These are phyloP conservation scores for Dallia pectoralis DNA, from an alignment of 2,797 vertebrate species.

Conservation along the genomic window DNA sequence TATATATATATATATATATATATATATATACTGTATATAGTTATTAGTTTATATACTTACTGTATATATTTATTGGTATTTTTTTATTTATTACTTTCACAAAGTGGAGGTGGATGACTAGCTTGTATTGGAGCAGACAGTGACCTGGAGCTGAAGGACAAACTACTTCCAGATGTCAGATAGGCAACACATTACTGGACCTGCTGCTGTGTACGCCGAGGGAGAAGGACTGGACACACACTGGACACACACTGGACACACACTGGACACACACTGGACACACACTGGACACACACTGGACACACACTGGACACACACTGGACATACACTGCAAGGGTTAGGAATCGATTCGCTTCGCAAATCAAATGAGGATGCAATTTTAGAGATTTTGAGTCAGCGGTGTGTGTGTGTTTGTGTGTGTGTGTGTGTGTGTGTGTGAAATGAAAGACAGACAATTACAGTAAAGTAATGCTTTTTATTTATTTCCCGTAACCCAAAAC, in stretches of 20 bases:
- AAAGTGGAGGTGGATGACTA: constrained; percentile 52
- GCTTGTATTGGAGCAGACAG: constrained; percentile 68
- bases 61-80: too few species aligned
- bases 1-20: not conserved
- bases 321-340: constrained; percentile 24
- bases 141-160: constrained; percentile 61
- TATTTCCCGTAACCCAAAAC: constrained; percentile 51
- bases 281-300: too few species aligned
- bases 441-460: constrained; percentile 37
- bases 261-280: too few species aligned
- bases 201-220: constrained; percentile 39
- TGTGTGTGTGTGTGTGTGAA: constrained; percentile 36
- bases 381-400: constrained; percentile 43
- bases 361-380: constrained; percentile 41
- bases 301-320: too few species aligned
- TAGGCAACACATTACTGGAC: constrained; percentile 53
- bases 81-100: constrained; percentile 67
- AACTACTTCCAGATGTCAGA: constrained; percentile 73
- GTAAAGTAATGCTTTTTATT: constrained; percentile 58
- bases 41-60: not conserved
- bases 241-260: not conserved
- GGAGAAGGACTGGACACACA: not conserved
- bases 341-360: constrained; percentile 52
- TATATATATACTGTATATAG: not conserved
- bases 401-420: constrained; percentile 29